Evolutionary conservation across 2,113 vertebrate species (phyloP).

Genomic region (Nesogale talazaci): DNA sequence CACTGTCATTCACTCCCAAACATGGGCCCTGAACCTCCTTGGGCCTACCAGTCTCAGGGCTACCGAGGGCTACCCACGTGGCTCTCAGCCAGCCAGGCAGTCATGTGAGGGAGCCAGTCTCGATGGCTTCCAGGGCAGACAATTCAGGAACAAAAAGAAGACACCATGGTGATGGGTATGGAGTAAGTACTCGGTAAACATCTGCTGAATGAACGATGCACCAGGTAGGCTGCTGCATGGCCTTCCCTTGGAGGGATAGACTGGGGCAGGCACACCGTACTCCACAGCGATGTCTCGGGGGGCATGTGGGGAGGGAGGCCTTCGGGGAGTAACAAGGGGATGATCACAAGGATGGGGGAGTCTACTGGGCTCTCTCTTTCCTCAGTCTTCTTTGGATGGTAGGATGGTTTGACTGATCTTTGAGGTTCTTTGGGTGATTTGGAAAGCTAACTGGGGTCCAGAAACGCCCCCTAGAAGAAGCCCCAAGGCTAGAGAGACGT

Average conservation of each 20-base stretch:
- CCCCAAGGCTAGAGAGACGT: too few species aligned
- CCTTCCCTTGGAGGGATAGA: not conserved
- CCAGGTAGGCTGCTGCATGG: not conserved
- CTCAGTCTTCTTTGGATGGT: not conserved
- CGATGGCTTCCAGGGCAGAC: not conserved
- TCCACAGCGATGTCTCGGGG: not conserved
- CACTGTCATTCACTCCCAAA: not conserved
- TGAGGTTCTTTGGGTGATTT: not conserved
- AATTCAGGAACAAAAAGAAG: not conserved
- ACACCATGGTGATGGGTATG: not conserved
- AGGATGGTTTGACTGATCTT: not conserved
- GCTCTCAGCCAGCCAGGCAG: not conserved
- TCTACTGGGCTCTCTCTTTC: too few species aligned
- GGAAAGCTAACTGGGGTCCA: not conserved
- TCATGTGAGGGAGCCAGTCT: not conserved
- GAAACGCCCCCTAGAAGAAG: not conserved
- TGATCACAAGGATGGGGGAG: not conserved
- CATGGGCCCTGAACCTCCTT: not conserved
- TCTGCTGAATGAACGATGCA: not conserved
- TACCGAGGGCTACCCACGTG: not conserved
- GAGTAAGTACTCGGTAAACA: not conserved
- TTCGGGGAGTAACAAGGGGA: not conserved
- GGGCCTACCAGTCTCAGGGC: not conserved
- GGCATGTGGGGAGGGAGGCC: not conserved
- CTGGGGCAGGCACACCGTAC: accelerated